phyloP scores from a whole-genome alignment of 2,888 invertebrate species.

The Teleiodes luculella region DNA sequence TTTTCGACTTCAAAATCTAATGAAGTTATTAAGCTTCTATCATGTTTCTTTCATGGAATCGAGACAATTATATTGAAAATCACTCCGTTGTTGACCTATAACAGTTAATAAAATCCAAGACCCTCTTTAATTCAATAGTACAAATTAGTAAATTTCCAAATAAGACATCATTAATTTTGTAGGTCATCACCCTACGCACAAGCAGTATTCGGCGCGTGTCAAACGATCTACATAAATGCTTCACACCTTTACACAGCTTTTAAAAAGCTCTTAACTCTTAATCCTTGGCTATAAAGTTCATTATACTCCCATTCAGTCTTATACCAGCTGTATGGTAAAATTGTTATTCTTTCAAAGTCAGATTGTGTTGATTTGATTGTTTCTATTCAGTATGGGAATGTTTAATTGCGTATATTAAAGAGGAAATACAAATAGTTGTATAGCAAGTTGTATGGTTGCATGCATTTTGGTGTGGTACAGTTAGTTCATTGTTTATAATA shows the following conservation, averaged over 20 bases:
- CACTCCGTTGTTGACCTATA: no score
- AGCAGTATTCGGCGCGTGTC: constrained; percentile 53
- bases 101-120: neutral
- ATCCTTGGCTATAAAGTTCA: neutral
- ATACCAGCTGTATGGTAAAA: neutral
- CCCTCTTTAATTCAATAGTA: neutral
- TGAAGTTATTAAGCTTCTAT: no score
- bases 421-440: constrained; percentile 42
- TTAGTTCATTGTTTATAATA: constrained; percentile 35
- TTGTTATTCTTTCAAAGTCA: constrained; percentile 40
- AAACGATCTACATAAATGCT: constrained; percentile 41
- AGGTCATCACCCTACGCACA: constrained; percentile 37
- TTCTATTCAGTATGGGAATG: constrained; percentile 66
- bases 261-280: neutral
- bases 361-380: constrained; percentile 64
- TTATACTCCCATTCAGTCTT: neutral
- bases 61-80: no score
- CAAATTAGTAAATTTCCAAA: neutral
- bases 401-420: constrained; percentile 59
- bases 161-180: constrained; percentile 27
- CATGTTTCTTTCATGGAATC: no score
- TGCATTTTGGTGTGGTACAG: constrained; percentile 11
- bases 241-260: neutral
- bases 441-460: constrained; percentile 24
- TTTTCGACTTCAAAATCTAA: no score